A percentile compares a stretch with the other conserved stretches of the same genome.
Conservation (phyloP, 2,797 vertebrate species). For the Sciurus carolinensis region DNA sequence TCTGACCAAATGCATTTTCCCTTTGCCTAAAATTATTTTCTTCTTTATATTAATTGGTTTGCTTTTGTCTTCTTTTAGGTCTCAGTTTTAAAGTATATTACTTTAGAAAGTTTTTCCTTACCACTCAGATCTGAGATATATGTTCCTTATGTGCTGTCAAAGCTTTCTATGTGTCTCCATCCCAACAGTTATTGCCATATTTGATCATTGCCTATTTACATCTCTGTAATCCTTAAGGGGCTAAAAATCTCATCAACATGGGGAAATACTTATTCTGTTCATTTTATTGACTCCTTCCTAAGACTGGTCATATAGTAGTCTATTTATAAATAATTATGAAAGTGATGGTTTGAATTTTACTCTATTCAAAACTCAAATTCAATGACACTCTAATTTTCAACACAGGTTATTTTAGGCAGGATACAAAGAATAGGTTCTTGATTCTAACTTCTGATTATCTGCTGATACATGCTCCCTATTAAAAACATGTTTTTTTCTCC, state of each 20-base stretch:
- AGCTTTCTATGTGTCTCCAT: neutral
- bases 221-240: neutral
- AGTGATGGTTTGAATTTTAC: conserved; percentile 63
- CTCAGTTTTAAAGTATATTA: conserved; percentile 49
- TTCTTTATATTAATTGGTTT: conserved; percentile 15
- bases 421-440: conserved; percentile 49
- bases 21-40: neutral
- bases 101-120: conserved; percentile 27
- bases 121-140: conserved; percentile 5
- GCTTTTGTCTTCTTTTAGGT: neutral
- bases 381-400: conserved; percentile 58
- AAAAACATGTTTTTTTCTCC: conserved; percentile 74
- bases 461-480: conserved; percentile 15
- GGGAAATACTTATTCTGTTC: conserved; percentile 58
- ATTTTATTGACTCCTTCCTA: conserved; percentile 20
- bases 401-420: conserved; percentile 64
- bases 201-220: conserved; percentile 20
- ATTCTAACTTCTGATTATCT: conserved; percentile 47
- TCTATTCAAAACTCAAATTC: conserved; percentile 59
- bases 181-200: neutral
- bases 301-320: neutral
- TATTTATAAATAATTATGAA: conserved; percentile 59
- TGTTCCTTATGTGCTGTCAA: neutral
- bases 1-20: neutral
- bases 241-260: conserved; percentile 33